Evolutionary conservation across 2,888 invertebrate genomes (phyloP).

Genomic region (Tetranychus truncatus): DNA sequence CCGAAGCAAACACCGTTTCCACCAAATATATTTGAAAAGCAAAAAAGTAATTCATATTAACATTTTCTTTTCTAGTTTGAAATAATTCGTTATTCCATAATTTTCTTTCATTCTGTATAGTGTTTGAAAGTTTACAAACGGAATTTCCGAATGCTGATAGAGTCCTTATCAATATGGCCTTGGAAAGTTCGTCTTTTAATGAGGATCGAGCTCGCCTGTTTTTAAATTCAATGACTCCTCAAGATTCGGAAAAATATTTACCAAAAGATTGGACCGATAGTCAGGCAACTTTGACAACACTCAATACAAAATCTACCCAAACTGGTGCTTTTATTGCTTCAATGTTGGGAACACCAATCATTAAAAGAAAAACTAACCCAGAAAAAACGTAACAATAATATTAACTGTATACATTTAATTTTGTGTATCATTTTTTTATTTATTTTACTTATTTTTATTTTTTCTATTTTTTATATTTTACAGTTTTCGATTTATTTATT

Average conservation of each 20-base stretch:
- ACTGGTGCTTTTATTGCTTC: slow-evolving; percentile 16
- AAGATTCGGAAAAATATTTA: slow-evolving; percentile 23
- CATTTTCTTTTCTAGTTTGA: not conserved
- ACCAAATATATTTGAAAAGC: slow-evolving; percentile 27
- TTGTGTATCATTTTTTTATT: not conserved
- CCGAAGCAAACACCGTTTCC: slow-evolving; percentile 20
- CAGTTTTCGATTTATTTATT: not conserved
- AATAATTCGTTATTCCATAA: not conserved
- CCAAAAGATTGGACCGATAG: not conserved
- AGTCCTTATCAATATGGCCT: slow-evolving; percentile 58
- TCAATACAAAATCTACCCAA: slow-evolving; percentile 12
- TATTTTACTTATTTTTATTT: not conserved
- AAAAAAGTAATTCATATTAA: slow-evolving; percentile 25
- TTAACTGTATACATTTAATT: not conserved
- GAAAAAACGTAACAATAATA: slow-evolving; percentile 7
- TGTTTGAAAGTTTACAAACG: slow-evolving; percentile 39
- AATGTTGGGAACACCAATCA: slow-evolving; percentile 15
- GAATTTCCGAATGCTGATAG: slow-evolving; percentile 58
- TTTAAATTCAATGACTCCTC: slow-evolving; percentile 36
- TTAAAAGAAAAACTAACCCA: not conserved
- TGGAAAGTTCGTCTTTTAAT: slow-evolving; percentile 70
- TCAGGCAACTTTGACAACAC: not conserved
- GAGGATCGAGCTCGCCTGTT: slow-evolving; percentile 63
- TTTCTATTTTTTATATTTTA: not conserved
- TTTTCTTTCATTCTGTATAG: slow-evolving; percentile 21